Conservation (phyloP, 1,140 invertebrate genomes). For the Papilio aristodemus region DNA sequence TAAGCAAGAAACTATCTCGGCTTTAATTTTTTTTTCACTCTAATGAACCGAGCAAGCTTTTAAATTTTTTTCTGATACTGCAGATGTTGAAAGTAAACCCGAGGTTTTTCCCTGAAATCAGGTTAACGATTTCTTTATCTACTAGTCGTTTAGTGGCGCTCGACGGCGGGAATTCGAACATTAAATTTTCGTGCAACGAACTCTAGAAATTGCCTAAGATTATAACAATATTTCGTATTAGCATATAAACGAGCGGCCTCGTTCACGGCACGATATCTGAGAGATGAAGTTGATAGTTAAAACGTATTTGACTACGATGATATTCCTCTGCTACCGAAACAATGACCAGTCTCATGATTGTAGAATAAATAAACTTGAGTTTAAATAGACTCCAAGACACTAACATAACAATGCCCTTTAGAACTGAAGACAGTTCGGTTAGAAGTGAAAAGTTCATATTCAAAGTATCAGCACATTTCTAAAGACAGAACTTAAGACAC, state of each 20-base stretch:
- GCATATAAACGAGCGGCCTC: constrained; percentile 24
- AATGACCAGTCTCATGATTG: neutral
- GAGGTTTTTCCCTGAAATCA: constrained; percentile 28
- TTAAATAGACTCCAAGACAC: neutral
- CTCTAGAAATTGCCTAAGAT: constrained; percentile 29
- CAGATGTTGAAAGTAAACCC: constrained; percentile 24
- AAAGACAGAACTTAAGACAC: neutral
- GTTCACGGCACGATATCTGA: neutral
- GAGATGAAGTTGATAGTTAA: constrained; percentile 13
- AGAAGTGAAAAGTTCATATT: neutral
- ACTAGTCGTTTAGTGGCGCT: constrained; percentile 29
- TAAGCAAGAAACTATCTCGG: constrained; percentile 4
- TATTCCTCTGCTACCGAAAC: neutral
- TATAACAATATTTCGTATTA: constrained; percentile 29
- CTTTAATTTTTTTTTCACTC: constrained; percentile 14
- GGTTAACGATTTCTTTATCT: constrained; percentile 33
- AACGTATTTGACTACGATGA: neutral
- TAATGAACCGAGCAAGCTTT: constrained; percentile 15
- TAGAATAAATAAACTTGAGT: neutral
- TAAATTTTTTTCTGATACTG: constrained; percentile 25
- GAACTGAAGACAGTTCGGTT: neutral
- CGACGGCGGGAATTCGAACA: constrained; percentile 21
- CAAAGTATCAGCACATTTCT: neutral
- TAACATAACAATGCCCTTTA: neutral
- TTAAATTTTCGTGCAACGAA: constrained; percentile 25